Evolutionary conservation across 2,797 vertebrate species (phyloP), one percentile per base, ranked within the genome.

Genomic region (Sandelia bainsii): DNA sequence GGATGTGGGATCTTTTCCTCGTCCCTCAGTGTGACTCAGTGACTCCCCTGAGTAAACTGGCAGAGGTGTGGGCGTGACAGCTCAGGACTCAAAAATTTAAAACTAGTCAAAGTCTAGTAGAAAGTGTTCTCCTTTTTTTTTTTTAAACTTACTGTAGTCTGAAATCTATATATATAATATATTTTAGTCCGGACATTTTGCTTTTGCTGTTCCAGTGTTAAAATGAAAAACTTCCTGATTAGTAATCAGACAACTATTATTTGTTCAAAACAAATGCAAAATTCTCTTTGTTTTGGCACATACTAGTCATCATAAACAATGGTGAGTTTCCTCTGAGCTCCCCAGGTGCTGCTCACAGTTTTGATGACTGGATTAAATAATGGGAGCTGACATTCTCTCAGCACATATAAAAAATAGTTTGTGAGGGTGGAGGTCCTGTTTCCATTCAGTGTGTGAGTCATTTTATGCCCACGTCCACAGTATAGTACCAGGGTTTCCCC

Each of bases 11-110:
- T 67, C 8, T 40, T 71, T 2, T 62, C 50, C 63, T 65, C 51
- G 1, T 80, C 73, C 67, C 39, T 46, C 77, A 2, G 60, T 79
- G 82, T 94, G 92, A 94, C 87, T 94, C 93, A 92, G 62, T 75
- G 69, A 62, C 86, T 91, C 82, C 91, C 70, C 59, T 29, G 74
- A 58, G 77, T 72, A 85, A 64, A 54, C 19, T 66, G 69, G 32
- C 53, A 54, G 60, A 58, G 52, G 34, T 32, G 17, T 68, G 79
- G 77, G 79, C 32, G 59, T 22, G 62, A 39, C 60, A 46, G 51
- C 40, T 59, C 56, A 14, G 13, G 0, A 51, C 42, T 45, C 52
- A 6, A 11, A 77, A 49, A 63, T 19, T 14, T 29, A 4, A 19
- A 40, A 22, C 23, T 3, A 25, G 16, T 51, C 32, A 50, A 34